These are phyloP conservation scores for Polymixis flavicincta DNA, from an alignment of 2,888 invertebrate genomes.

Conservation along the genomic window DNA sequence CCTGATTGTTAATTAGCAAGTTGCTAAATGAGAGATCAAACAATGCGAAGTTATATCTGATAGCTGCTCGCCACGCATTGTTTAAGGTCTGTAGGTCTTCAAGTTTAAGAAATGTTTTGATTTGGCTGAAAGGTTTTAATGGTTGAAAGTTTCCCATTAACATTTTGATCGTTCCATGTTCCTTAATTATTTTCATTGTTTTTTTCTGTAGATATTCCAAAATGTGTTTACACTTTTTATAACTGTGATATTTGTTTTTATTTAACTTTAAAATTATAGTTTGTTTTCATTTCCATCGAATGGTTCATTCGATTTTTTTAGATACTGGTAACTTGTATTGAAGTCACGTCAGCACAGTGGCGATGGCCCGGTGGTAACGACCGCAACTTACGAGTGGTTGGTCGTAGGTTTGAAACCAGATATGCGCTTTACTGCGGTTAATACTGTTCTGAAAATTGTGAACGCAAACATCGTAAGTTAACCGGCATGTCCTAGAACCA, in stretches of 20 bases:
- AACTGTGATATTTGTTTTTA: neutral
- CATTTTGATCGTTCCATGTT: neutral
- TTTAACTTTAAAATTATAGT: neutral
- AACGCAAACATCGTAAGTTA: too few relatives aligned
- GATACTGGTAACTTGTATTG: too few relatives aligned
- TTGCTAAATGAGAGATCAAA: slow-evolving; percentile 35
- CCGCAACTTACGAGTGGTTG: too few relatives aligned
- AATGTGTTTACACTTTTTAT: neutral
- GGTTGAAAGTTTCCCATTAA: neutral
- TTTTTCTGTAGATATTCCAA: neutral
- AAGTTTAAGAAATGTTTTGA: slow-evolving; percentile 16
- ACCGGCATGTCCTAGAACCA: too few relatives aligned
- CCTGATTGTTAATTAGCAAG: slow-evolving; percentile 41
- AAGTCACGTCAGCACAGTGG: too few relatives aligned
- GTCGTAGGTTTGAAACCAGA: too few relatives aligned
- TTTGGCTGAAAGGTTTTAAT: neutral
- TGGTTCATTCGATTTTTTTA: too few relatives aligned
- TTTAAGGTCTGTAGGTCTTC: neutral
- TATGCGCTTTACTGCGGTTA: too few relatives aligned
- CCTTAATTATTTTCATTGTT: neutral
- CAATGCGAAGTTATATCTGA: neutral
- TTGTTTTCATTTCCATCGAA: too few relatives aligned
- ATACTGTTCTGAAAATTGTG: too few relatives aligned
- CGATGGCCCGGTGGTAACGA: too few relatives aligned
- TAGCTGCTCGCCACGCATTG: slow-evolving; percentile 6